Percentiles rank a stretch among this genome's conserved stretches.
These are phyloP conservation scores for Eupithecia abbreviata DNA, from an alignment of 2,888 invertebrate genomes.

Conservation along the genomic window DNA sequence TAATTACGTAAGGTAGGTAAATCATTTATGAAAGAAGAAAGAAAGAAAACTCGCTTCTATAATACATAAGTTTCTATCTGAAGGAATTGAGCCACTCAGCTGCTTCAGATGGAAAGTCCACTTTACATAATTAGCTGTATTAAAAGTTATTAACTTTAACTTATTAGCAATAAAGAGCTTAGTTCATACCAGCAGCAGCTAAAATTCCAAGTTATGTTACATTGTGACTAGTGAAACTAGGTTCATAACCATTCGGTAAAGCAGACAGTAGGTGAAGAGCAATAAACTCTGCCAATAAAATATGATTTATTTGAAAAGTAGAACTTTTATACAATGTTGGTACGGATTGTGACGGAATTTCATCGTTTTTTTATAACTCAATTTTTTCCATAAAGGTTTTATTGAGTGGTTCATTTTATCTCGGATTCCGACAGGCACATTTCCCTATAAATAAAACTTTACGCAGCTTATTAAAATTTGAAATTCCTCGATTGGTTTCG, in stretches of 20 bases:
- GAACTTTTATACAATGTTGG: conserved; percentile 49
- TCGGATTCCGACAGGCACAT: neutral
- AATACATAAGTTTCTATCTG: too few relatives aligned
- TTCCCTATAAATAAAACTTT: neutral
- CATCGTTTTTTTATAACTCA: conserved; percentile 39
- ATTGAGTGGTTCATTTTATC: conserved; percentile 5
- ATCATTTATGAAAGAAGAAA: too few relatives aligned
- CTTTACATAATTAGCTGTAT: too few relatives aligned
- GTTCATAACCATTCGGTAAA: neutral
- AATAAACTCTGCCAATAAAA: conserved; percentile 50
- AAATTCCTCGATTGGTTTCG: neutral
- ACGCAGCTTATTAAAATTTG: neutral
- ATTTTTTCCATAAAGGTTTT: conserved; percentile 19
- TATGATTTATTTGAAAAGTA: conserved; percentile 50
- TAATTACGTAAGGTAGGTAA: too few relatives aligned
- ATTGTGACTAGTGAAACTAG: conserved; percentile 3
- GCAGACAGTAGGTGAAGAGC: conserved; percentile 30
- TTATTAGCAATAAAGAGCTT: too few relatives aligned
- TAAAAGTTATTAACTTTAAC: too few relatives aligned
- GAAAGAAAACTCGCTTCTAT: too few relatives aligned
- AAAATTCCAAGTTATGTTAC: neutral
- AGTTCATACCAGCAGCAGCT: too few relatives aligned
- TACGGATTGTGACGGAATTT: conserved; percentile 42
- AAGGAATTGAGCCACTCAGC: too few relatives aligned
- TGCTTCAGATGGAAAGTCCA: too few relatives aligned